Conservation (phyloP, 2,797 vertebrate species). For the Semaprochilodus insignis region DNA sequence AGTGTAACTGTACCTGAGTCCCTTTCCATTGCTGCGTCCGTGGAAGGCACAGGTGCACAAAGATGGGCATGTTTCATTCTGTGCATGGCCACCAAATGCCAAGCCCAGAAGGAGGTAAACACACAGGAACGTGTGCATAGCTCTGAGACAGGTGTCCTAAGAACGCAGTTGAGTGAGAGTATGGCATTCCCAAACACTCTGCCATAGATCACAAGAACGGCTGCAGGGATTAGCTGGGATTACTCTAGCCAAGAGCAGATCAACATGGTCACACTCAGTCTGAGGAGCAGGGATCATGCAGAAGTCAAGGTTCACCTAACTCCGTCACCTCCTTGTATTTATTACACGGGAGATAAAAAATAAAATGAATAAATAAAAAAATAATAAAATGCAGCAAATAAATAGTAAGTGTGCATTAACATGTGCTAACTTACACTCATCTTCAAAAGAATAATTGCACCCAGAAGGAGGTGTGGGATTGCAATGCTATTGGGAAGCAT, state of each 20-base stretch:
- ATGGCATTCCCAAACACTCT: slow-evolving; percentile 50
- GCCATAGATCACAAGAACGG: slow-evolving; percentile 61
- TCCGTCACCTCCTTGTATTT: neutral
- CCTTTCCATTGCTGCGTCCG: slow-evolving; percentile 76
- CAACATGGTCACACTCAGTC: slow-evolving; percentile 40
- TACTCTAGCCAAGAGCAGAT: slow-evolving; percentile 63
- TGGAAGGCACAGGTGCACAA: slow-evolving; percentile 84
- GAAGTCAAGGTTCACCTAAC: neutral
- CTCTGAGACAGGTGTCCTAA: slow-evolving; percentile 45
- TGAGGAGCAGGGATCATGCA: neutral
- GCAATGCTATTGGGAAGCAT: too few species aligned
- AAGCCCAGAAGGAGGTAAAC: slow-evolving; percentile 75
- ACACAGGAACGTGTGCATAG: slow-evolving; percentile 78
- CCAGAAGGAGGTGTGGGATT: too few species aligned
- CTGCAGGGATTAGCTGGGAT: slow-evolving; percentile 77
- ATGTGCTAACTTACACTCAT: too few species aligned
- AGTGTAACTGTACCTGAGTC: slow-evolving; percentile 79
- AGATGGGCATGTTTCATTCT: slow-evolving; percentile 79
- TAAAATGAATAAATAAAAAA: too few species aligned
- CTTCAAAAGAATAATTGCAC: too few species aligned
- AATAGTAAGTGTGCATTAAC: too few species aligned
- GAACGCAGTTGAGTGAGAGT: slow-evolving; percentile 43
- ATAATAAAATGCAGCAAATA: too few species aligned
- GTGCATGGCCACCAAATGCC: slow-evolving; percentile 58
- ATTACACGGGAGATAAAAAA: neutral